Base-by-base conservation (phyloP, 2,888 invertebrate genomes). In the Mesoligia furuncula region DNA sequence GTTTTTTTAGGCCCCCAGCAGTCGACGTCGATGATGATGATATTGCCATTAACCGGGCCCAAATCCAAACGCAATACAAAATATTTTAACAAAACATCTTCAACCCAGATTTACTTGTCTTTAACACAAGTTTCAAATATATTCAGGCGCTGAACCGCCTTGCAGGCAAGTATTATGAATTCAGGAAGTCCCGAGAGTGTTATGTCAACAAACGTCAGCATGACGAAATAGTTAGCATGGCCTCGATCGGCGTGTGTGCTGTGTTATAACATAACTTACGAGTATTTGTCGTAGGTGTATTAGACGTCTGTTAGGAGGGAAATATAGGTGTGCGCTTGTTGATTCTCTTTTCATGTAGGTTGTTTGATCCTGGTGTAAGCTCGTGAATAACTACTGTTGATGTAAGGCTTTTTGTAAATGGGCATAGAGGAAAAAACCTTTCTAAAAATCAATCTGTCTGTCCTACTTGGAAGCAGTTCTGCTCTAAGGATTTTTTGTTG, bases 161-260 rank as follows among this genome's bases (percentile, higher is more conserved):
- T 42, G 20, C 51, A 61, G 31, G 57, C 51, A 77, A 79, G 42
- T 80, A 78, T 79, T 75, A 71, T 85, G 83, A 77, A 88, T 90
- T 90, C 87, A 92, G 92, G 92, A 93, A 93, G 90, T 87, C 80
- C 71, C 84, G 82, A 86, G 89, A 87, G 73, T 82, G 65, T 73
- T 78, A 51, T 90, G 90, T 90, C 90, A 92, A 92, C 90, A 90
- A 54, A 62, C 68, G 76, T 76, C 87, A 89, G 83, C 91, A 91
- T 91, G 93, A 92, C 91, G 87, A 87, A 90, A 90, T 91, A 91
- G 91, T 94, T 94, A 94, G 93, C 93, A 88, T 90, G 90, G 80
- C 91, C 92, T 92, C 92, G 90, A 89, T 89, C 70, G 70, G 36
- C 90, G 88, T 92, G 87, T 88, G 83, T 83, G 84, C 77, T 75